Evolutionary conservation across 2,888 invertebrate genomes (phyloP).

Genomic region (Cephus runcator): DNA sequence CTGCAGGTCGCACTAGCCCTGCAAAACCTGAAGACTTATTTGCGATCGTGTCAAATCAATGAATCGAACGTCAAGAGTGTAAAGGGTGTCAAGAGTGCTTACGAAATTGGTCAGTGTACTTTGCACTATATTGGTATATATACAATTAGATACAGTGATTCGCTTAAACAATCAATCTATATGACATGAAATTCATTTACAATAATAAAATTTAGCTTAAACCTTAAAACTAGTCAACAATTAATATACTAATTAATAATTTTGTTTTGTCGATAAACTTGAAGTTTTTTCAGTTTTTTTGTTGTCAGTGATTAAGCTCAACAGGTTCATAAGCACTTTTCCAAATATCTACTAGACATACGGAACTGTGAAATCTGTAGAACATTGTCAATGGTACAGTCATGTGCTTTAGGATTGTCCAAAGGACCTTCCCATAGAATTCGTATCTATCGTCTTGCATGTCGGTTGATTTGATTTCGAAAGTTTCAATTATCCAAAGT

Average conservation of each 20-base stretch:
- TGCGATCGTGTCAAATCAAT: neutral
- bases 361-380: constrained; percentile 82
- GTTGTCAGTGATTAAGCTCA: constrained; percentile 32
- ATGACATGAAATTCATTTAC: neutral
- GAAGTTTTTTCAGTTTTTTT: neutral
- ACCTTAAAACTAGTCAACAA: neutral
- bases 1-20: neutral
- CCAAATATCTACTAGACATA: constrained; percentile 83
- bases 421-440: constrained; percentile 76
- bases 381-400: constrained; percentile 81
- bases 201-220: neutral
- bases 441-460: constrained; percentile 71
- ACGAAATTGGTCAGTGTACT: neutral
- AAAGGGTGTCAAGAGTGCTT: neutral
- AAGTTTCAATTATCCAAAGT: constrained; percentile 81
- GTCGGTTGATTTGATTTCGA: constrained; percentile 71
- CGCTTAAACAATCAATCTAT: neutral
- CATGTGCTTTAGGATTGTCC: constrained; percentile 80
- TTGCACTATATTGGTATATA: neutral
- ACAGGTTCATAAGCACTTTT: constrained; percentile 77
- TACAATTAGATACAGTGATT: neutral
- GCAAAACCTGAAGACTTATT: neutral
- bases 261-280: neutral
- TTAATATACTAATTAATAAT: neutral
- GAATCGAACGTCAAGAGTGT: neutral